Evolutionary conservation across 1,140 invertebrate species (phyloP), one percentile per base, ranked within the genome.

Genomic region (Charaxes varanes): DNA sequence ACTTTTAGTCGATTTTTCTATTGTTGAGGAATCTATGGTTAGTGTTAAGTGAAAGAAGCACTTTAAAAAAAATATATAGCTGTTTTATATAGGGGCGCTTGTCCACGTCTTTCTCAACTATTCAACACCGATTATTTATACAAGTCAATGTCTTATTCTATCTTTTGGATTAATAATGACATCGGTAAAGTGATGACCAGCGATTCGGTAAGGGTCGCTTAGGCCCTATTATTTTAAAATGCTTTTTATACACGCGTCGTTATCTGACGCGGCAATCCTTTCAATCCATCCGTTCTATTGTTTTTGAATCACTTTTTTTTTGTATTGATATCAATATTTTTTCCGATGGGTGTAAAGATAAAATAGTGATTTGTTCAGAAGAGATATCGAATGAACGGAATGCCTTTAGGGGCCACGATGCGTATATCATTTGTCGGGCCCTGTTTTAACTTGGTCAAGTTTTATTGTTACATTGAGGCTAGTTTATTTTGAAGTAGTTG

Each of bases 311-410:
- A 58, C 66, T 78, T 82, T 81, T 80, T 82, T n/a, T n/a, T 82
- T 82, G 57, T 71, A 52, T 72, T 72, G 74, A 81, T 82, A 79
- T 78, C 68, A 72, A 77, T 79, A 73, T 78, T 82, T 82, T 79
- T 79, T 79, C 65, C 69, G 74, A 82, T 82, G 48, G 58, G 47
- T 52, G 68, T 62, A 59, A 49, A 65, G 78, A 82, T 82, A 82
- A 82, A 79, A 69, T 59, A 65, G 74, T 78, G 78, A 82, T 82
- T 82, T 78, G 78, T 79, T 73, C 74, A 34, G 56, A 68, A 63
- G 50, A 67, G 73, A 78, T 81, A 81, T 73, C 64, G 62, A 62
- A 44, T 43, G 56, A 50, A 49, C 41, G 56, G 62, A 56, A 67
- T 71, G 72, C 77, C 77, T 73, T 55, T 46, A 54, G 63, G 72